A percentile compares a stretch with the other conserved stretches of the same genome.
Conservation (phyloP, 2,888 invertebrate genomes). For the Pyrochroa serraticornis region DNA sequence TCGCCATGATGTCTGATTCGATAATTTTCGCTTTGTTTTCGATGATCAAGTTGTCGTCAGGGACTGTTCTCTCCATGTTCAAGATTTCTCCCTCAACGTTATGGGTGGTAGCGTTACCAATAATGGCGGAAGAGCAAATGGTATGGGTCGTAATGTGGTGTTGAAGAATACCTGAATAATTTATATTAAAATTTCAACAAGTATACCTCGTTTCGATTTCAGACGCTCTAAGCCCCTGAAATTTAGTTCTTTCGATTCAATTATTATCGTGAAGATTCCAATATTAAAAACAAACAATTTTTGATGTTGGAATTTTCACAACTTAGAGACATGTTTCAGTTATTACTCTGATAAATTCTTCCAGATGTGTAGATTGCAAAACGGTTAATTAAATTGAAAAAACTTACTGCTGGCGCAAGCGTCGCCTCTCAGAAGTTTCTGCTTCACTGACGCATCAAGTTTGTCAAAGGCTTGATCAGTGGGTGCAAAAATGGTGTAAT, state of each 20-base stretch:
- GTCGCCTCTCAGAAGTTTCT: conserved; percentile 63
- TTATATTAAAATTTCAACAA: neutral
- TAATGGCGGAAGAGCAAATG: conserved; percentile 68
- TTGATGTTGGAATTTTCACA: too few species aligned
- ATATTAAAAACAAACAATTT: too few species aligned
- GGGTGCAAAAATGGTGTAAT: conserved; percentile 70
- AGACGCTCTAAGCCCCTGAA: too few species aligned
- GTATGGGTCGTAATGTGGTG: conserved; percentile 72
- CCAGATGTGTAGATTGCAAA: too few species aligned
- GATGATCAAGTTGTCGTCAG: conserved; percentile 63
- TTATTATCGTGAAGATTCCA: too few species aligned
- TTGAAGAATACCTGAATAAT: conserved; percentile 64
- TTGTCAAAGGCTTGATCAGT: conserved; percentile 71
- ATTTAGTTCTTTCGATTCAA: too few species aligned
- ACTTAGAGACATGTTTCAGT: too few species aligned
- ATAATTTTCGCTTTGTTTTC: conserved; percentile 65
- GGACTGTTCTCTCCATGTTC: conserved; percentile 58
- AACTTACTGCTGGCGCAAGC: conserved; percentile 66
- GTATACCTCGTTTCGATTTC: neutral
- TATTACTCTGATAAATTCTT: too few species aligned
- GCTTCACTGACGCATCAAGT: conserved; percentile 60
- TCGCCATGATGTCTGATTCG: conserved; percentile 68
- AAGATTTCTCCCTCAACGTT: conserved; percentile 61
- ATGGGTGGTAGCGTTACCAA: conserved; percentile 60
- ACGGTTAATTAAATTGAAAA: too few species aligned